phyloP scores from a whole-genome alignment of 2,888 invertebrate species.

The Catocala fraxini region DNA sequence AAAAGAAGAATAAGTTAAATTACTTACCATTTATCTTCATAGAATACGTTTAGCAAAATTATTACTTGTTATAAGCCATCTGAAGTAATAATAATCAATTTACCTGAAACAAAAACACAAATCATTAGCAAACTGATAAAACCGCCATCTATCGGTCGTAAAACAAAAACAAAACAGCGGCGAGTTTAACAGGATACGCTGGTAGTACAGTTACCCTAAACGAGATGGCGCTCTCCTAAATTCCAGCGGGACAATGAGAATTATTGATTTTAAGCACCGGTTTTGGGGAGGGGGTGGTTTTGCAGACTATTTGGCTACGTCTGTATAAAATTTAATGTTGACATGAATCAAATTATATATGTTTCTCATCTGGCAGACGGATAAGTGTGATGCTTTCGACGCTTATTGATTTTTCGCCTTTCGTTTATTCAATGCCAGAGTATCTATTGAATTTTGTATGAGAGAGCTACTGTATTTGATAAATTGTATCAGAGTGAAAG shows the following conservation, averaged over 20 bases:
- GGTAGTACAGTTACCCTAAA: conserved; percentile 28
- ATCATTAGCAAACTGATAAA: conserved; percentile 27
- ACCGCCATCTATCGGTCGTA: conserved; percentile 40
- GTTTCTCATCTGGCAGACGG: conserved; percentile 20
- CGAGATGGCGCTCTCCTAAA: conserved; percentile 45
- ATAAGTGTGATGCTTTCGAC: conserved; percentile 20
- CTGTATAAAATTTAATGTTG: conserved; percentile 45
- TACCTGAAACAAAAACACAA: conserved; percentile 48
- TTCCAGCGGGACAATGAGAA: conserved; percentile 24
- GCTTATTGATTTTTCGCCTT: conserved; percentile 6
- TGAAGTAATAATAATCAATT: conserved; percentile 1
- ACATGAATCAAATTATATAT: conserved; percentile 44
- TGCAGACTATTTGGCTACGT: conserved; percentile 35
- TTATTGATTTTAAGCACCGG: conserved; percentile 41
- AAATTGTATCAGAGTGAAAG: no score
- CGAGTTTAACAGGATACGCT: neutral
- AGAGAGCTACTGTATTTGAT: neutral
- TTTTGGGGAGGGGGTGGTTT: conserved; percentile 14
- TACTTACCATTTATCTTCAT: neutral
- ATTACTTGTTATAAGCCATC: neutral
- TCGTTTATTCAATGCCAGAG: neutral
- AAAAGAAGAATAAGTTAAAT: no score
- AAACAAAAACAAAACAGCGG: conserved; percentile 22
- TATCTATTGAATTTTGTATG: conserved; percentile 10
- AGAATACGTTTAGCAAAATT: neutral